Evolutionary conservation across 2,888 invertebrate species (phyloP), one percentile per base, ranked within the genome.

Genomic region (Parnassius apollo): DNA sequence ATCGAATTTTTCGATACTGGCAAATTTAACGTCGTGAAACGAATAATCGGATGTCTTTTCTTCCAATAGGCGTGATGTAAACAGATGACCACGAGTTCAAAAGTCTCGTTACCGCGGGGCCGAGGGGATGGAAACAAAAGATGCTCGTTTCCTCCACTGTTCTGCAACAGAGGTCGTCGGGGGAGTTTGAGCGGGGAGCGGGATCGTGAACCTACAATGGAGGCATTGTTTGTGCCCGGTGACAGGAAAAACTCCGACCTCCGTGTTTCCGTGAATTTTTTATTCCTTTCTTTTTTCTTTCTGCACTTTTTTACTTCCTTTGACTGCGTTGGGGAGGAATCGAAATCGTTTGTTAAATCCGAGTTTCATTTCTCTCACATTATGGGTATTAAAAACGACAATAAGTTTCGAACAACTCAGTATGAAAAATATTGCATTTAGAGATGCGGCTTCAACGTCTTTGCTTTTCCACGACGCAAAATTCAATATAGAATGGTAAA

Each of bases 211-310:
- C 73, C 78, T 80, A 91, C 90, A 90, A 89, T 90, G 74, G 86
- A 82, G 79, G 81, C 85, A 91, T 91, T 91, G 91, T 91, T 91
- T 91, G 88, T 90, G 85, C 86, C 86, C 90, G 89, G 89, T 90
- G 91, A 90, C 91, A 89, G 91, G 91, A 91, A 91, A 91, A 91
- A 90, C 91, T 89, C 88, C 90, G 84, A 91, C 91, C 91, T 88
- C 91, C 86, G 88, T 90, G 89, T 89, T 89, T 87, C 89, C 88
- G 84, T 88, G 88, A 87, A 86, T 88, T 90, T 90, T 91, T 91
- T 90, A 88, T 89, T 88, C 81, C 79, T 85, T 78, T 83, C 82
- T 81, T 85, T 84, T 69, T 69, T 72, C 74, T 77, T 75, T 72
- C 71, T 71, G 75, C 73, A 75, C 77, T 82, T 83, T 82, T 85